Evolutionary conservation across 2,888 invertebrate species (phyloP).

Genomic region (Drosophila gaucha): DNA sequence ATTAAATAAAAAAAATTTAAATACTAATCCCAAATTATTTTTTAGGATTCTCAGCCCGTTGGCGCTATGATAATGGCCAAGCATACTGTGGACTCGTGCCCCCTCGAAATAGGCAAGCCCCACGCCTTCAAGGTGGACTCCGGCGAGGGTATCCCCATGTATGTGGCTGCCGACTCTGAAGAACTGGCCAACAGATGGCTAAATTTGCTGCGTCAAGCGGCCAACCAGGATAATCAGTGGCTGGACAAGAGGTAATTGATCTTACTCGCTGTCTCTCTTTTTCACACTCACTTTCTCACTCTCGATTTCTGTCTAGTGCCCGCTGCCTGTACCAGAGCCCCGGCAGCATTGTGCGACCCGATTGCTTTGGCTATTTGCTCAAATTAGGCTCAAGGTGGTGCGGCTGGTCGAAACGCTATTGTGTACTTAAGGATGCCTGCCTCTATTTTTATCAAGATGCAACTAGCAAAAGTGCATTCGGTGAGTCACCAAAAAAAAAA

Average conservation of each 20-base stretch:
- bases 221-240: slow-evolving; percentile 90
- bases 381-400: slow-evolving; percentile 94
- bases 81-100: slow-evolving; percentile 89
- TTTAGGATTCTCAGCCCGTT: slow-evolving; percentile 93
- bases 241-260: slow-evolving; percentile 86
- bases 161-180: slow-evolving; percentile 92
- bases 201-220: slow-evolving; percentile 91
- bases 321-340: slow-evolving; percentile 93
- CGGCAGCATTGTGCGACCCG: slow-evolving; percentile 91
- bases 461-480: slow-evolving; percentile 94
- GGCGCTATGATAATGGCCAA: slow-evolving; percentile 95
- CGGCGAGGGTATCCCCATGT: slow-evolving; percentile 89
- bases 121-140: slow-evolving; percentile 90
- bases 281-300: slow-evolving; percentile 14
- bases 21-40: slow-evolving; percentile 8
- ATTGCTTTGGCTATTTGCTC: slow-evolving; percentile 96
- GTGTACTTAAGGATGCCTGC: slow-evolving; percentile 97
- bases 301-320: slow-evolving; percentile 86
- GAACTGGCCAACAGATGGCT: slow-evolving; percentile 91
- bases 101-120: slow-evolving; percentile 86
- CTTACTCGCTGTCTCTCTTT: slow-evolving; percentile 4
- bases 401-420: slow-evolving; percentile 96
- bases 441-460: slow-evolving; percentile 96
- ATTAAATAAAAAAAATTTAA: too few relatives aligned
- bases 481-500: slow-evolving; percentile 83